A percentile compares a stretch with the other conserved stretches of the same genome.
Evolutionary conservation across 2,797 vertebrate species (phyloP).

Genomic region (Oophaga sylvatica): DNA sequence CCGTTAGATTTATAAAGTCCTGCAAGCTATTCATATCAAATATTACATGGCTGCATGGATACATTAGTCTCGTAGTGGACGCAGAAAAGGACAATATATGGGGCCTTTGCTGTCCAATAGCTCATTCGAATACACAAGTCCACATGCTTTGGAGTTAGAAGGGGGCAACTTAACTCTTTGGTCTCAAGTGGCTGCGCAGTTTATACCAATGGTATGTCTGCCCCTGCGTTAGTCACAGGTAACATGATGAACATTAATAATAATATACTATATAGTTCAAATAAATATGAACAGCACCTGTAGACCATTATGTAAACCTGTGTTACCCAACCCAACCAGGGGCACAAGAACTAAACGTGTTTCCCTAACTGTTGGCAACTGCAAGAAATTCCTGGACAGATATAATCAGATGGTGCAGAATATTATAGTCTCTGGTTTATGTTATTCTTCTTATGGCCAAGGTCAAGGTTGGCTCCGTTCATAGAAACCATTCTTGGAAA

Average conservation of each 20-base stretch:
- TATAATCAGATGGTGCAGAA: background rate
- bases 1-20: background rate
- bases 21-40: background rate
- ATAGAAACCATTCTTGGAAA: background rate
- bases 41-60: background rate
- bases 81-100: too few species aligned
- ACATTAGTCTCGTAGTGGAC: background rate
- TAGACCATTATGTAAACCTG: background rate
- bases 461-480: background rate
- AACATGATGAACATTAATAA: background rate
- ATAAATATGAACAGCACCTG: background rate
- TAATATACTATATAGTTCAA: background rate
- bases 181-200: too few species aligned
- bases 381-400: background rate
- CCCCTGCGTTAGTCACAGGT: background rate
- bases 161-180: too few species aligned
- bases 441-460: background rate
- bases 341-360: background rate
- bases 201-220: too few species aligned
- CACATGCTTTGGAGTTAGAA: too few species aligned
- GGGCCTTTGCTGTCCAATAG: too few species aligned
- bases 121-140: too few species aligned
- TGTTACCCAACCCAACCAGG: background rate
- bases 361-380: background rate
- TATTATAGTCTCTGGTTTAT: background rate